Evolutionary conservation across 2,113 vertebrate species (phyloP).

Genomic region (Tragelaphus imberbis): DNA sequence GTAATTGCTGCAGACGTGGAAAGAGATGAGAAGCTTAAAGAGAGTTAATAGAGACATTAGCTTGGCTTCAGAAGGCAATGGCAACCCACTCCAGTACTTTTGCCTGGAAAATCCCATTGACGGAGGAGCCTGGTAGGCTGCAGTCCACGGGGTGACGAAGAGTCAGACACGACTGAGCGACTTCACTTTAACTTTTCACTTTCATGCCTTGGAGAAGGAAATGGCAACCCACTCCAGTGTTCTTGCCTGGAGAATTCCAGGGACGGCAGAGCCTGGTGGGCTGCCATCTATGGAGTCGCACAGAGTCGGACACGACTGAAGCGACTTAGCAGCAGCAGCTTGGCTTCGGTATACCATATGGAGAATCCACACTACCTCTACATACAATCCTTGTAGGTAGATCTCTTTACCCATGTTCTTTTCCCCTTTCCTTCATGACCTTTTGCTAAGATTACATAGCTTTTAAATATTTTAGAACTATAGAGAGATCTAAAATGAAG

Average conservation of each 20-base stretch:
- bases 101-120: no score
- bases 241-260: no score
- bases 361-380: neutral
- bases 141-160: no score
- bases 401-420: neutral
- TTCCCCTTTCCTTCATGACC: neutral
- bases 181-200: no score
- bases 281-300: no score
- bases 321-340: neutral
- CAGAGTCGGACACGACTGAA: rapidly evolving
- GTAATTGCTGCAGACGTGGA: rapidly evolving
- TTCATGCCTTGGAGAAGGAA: no score
- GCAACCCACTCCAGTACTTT: no score
- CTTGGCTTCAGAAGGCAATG: neutral
- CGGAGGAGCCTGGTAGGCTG: no score
- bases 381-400: neutral
- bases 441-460: neutral
- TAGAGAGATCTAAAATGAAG: neutral
- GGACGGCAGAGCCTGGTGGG: rapidly evolving
- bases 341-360: neutral
- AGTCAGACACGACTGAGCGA: rapidly evolving
- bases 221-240: no score
- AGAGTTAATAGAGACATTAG: neutral
- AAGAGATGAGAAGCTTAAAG: neutral
- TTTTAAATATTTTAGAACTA: neutral